Evolutionary conservation across 2,113 vertebrate genomes (phyloP).

Genomic region (Callopanchax toddi): DNA sequence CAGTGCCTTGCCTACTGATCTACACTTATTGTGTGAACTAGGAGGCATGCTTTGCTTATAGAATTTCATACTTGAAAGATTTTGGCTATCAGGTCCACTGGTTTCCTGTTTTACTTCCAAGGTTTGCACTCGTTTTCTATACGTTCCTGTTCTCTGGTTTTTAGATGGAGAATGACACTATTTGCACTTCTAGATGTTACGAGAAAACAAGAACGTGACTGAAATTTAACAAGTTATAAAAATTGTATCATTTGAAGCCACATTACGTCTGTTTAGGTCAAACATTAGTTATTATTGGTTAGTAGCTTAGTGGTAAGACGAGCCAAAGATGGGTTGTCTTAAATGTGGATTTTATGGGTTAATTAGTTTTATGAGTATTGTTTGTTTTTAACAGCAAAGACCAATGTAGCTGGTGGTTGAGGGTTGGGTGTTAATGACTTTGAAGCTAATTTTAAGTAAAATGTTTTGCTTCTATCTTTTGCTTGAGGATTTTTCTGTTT

Average conservation of each 20-base stretch:
- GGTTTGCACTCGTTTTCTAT: conserved; percentile 30
- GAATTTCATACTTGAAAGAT: too few relatives aligned
- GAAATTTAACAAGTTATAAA: background rate
- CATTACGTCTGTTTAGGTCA: conserved; percentile 12
- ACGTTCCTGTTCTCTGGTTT: conserved; percentile 3
- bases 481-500: too few relatives aligned
- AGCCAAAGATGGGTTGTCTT: background rate
- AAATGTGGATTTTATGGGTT: too few relatives aligned
- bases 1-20: conserved; percentile 21
- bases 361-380: background rate
- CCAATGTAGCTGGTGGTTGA: too few relatives aligned
- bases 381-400: background rate
- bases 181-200: conserved; percentile 30
- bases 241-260: background rate
- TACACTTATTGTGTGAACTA: conserved; percentile 19
- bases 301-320: background rate
- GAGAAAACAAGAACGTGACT: background rate
- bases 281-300: background rate
- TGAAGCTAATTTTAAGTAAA: too few relatives aligned
- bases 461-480: too few relatives aligned
- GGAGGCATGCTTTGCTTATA: background rate
- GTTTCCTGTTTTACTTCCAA: conserved; percentile 6
- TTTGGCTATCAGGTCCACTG: too few relatives aligned
- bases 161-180: background rate
- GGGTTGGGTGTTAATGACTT: too few relatives aligned